Conservation (phyloP, 1,140 invertebrate species). For the Brachionus manjavacas region DNA sequence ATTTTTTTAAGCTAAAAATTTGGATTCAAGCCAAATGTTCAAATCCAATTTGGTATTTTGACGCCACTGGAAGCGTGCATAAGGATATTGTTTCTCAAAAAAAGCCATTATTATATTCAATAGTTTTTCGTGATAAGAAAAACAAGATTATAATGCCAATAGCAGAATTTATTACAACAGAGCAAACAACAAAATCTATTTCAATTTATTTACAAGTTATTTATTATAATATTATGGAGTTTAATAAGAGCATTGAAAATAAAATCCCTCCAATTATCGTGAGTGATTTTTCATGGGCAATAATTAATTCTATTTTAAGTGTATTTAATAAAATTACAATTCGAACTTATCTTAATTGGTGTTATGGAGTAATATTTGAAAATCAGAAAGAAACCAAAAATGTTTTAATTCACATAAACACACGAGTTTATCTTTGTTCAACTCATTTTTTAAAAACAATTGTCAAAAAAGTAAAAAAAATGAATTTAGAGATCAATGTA, state of each 20-base stretch:
- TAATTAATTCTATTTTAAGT: neutral
- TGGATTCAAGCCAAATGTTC: too few relatives aligned
- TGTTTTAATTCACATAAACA: neutral
- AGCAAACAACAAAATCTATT: too few relatives aligned
- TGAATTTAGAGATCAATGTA: neutral
- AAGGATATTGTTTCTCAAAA: too few relatives aligned
- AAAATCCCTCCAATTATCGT: neutral
- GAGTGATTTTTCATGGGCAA: neutral
- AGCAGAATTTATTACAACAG: too few relatives aligned
- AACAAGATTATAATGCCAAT: too few relatives aligned
- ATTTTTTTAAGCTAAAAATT: too few relatives aligned
- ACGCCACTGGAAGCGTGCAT: too few relatives aligned
- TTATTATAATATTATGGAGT: too few relatives aligned
- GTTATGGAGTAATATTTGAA: neutral
- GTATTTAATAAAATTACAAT: neutral
- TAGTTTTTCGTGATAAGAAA: too few relatives aligned
- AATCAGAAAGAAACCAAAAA: neutral
- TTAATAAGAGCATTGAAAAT: neutral
- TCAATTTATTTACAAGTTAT: too few relatives aligned
- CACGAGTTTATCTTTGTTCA: neutral
- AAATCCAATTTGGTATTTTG: too few relatives aligned
- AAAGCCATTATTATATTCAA: too few relatives aligned
- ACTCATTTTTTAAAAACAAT: neutral
- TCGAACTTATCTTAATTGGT: neutral
- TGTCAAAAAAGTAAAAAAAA: neutral